These are phyloP conservation scores for Turritopsis rubra DNA, from an alignment of 30 jellyfish, hydroid and myxozoan genomes.

Conservation along the genomic window DNA sequence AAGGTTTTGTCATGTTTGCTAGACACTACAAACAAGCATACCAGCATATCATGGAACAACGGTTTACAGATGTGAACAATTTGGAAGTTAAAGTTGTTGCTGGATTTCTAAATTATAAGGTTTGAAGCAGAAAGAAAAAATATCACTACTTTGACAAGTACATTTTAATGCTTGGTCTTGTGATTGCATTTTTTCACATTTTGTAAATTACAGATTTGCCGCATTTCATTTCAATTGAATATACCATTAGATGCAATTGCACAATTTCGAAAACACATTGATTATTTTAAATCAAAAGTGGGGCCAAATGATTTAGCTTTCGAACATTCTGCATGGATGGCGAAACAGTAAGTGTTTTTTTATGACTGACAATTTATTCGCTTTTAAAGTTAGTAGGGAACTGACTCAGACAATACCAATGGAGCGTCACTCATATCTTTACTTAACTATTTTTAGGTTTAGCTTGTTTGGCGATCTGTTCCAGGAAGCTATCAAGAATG, in stretches of 20 bases:
- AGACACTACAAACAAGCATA: constrained; percentile 96
- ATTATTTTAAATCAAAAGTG: constrained; percentile 57
- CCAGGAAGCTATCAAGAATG: constrained; percentile 77
- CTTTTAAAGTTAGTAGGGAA: too few relatives aligned
- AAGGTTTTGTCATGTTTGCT: background rate
- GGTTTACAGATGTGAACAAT: constrained; percentile 85
- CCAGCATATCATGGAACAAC: constrained; percentile 63
- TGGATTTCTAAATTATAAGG: constrained; percentile 85
- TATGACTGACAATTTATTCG: too few relatives aligned
- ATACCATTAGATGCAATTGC: constrained; percentile 95
- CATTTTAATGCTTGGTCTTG: background rate
- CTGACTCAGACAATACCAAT: constrained; percentile 15
- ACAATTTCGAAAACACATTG: constrained; percentile 85
- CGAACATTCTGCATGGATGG: constrained; percentile 97
- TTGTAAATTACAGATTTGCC: constrained; percentile 61
- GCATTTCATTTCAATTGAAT: constrained; percentile 54
- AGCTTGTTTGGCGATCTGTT: constrained; percentile 77
- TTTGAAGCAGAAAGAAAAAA: background rate
- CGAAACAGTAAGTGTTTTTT: constrained; percentile 58
- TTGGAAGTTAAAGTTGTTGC: constrained; percentile 82
- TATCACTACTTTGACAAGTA: background rate
- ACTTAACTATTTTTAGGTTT: constrained; percentile 20
- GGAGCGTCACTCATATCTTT: background rate
- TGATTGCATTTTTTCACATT: background rate
- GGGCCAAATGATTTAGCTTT: constrained; percentile 60